Percentiles rank a stretch among this genome's conserved stretches.
Conservation (phyloP, 2,113 vertebrate genomes). For the Dipodomys merriami region DNA sequence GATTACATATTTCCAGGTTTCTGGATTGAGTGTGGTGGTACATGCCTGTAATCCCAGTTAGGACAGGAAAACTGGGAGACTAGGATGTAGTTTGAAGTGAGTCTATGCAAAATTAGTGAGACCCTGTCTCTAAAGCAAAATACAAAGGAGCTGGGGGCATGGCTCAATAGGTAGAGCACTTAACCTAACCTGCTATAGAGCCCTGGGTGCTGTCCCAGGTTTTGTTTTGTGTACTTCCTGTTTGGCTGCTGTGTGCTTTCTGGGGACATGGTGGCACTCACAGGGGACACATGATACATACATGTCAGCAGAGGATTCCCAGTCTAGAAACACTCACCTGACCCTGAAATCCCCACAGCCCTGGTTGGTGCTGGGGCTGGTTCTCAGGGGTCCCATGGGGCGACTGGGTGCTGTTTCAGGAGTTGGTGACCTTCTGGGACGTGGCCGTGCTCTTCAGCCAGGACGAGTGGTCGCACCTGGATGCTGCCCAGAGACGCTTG, state of each 20-base stretch:
- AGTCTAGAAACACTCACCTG: neutral
- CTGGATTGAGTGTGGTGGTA: too few species aligned
- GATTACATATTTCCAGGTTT: neutral
- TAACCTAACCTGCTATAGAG: too few species aligned
- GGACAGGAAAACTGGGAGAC: too few species aligned
- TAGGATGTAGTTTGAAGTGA: too few species aligned
- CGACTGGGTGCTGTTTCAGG: slow-evolving; percentile 65
- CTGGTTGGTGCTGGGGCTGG: neutral
- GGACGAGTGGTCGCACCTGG: slow-evolving; percentile 76
- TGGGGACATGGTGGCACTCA: neutral
- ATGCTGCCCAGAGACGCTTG: slow-evolving; percentile 64
- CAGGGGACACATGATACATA: neutral
- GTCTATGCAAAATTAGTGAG: too few species aligned
- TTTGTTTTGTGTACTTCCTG: neutral
- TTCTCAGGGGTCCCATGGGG: neutral
- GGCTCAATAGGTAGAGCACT: too few species aligned
- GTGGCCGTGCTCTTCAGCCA: slow-evolving; percentile 78
- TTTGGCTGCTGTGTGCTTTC: neutral
- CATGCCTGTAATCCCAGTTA: too few species aligned
- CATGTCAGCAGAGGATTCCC: neutral
- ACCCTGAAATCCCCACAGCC: neutral
- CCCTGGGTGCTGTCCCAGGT: neutral
- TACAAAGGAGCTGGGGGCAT: too few species aligned
- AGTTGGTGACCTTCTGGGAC: slow-evolving; percentile 73
- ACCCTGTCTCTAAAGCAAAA: too few species aligned